Conservation (phyloP, 2,888 invertebrate species). For the Crossocerus cetratus region DNA sequence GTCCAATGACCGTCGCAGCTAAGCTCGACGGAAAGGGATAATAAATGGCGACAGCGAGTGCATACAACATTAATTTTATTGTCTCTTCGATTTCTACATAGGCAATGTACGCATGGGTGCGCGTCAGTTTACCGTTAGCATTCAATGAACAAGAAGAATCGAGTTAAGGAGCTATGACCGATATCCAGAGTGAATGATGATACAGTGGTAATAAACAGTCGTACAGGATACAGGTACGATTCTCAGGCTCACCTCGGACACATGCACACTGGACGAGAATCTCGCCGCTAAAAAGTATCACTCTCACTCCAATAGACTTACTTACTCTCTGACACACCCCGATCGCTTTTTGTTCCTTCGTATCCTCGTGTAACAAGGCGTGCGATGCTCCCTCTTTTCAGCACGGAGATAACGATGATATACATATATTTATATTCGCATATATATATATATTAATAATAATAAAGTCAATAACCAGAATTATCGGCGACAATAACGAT, state of each 20-base stretch:
- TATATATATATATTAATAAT: slow-evolving; percentile 52
- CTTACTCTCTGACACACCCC: too few relatives aligned
- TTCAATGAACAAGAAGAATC: slow-evolving; percentile 55
- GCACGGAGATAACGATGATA: slow-evolving; percentile 59
- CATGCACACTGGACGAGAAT: not conserved
- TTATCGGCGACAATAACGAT: slow-evolving; percentile 49
- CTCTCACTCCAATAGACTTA: slow-evolving; percentile 27
- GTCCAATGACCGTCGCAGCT: not conserved
- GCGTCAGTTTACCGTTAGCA: slow-evolving; percentile 55
- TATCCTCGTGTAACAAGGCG: too few relatives aligned
- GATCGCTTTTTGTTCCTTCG: too few relatives aligned
- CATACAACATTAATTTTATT: slow-evolving; percentile 63
- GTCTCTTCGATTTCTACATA: slow-evolving; percentile 62
- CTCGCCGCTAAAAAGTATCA: slow-evolving; percentile 8
- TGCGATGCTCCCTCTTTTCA: too few relatives aligned
- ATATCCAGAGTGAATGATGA: slow-evolving; percentile 36
- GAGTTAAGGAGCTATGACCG: slow-evolving; percentile 45
- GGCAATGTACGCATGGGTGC: slow-evolving; percentile 59
- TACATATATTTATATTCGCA: slow-evolving; percentile 50
- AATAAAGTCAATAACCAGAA: slow-evolving; percentile 52
- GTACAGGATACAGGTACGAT: slow-evolving; percentile 8
- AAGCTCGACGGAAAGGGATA: slow-evolving; percentile 5
- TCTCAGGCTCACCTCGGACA: slow-evolving; percentile 2
- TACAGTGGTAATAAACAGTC: slow-evolving; percentile 27
- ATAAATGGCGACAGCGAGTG: slow-evolving; percentile 5